Conservation (phyloP, 1,140 invertebrate genomes). For the Babylonia areolata region DNA sequence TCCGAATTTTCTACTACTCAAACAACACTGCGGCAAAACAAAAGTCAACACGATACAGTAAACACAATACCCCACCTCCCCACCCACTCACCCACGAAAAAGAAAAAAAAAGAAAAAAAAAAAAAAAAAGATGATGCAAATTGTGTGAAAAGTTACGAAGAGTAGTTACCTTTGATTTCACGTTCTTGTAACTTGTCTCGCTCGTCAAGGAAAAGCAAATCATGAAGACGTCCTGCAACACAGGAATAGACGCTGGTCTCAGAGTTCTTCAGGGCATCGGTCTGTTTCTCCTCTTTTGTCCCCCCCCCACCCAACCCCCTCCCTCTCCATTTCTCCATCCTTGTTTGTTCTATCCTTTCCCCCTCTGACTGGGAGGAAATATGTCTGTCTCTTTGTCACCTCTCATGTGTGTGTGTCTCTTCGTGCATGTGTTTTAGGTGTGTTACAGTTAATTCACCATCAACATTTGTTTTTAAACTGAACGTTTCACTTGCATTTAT, state of each 20-base stretch:
- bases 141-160: not conserved
- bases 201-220: conserved; percentile 35
- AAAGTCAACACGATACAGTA: too few relatives aligned
- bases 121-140: too few relatives aligned
- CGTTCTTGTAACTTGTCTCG: conserved; percentile 24
- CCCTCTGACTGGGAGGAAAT: not conserved
- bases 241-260: not conserved
- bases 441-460: too few relatives aligned
- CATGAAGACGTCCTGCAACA: conserved; percentile 35
- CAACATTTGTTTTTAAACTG: too few relatives aligned
- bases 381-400: not conserved
- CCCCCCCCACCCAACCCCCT: too few relatives aligned
- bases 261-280: not conserved
- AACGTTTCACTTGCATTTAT: too few relatives aligned
- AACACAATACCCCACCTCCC: too few relatives aligned
- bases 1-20: too few relatives aligned
- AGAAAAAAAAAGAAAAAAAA: too few relatives aligned
- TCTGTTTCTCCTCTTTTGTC: not conserved
- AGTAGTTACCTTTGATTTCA: conserved; percentile 35
- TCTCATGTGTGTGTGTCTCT: not conserved
- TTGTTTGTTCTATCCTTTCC: not conserved
- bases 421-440: not conserved
- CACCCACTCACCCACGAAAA: too few relatives aligned
- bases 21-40: too few relatives aligned
- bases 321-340: not conserved